A percentile compares a stretch with the other conserved stretches of the same genome.
Conservation (phyloP, 2,797 vertebrate genomes). For the Malurus splendens region DNA sequence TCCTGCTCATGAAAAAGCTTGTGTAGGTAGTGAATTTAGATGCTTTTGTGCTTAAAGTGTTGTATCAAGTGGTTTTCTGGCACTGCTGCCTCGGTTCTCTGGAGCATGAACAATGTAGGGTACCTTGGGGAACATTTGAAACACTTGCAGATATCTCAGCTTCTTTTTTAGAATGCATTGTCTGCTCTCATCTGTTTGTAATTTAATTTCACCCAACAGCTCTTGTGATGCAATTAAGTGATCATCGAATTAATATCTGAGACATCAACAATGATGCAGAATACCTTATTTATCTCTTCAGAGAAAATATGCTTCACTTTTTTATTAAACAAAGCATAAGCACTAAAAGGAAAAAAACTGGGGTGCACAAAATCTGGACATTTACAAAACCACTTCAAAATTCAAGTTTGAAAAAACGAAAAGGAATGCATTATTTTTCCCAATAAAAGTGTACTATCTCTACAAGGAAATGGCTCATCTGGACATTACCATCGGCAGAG, state of each 20-base stretch:
- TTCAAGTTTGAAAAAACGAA: neutral
- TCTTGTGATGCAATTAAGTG: constrained; percentile 21
- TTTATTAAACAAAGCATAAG: neutral
- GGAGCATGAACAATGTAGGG: neutral
- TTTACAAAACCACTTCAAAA: neutral
- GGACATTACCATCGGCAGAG: neutral
- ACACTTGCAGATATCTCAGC: neutral
- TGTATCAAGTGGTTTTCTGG: neutral
- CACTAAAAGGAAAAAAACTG: neutral
- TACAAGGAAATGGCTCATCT: neutral
- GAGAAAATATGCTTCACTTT: neutral
- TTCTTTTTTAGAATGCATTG: neutral
- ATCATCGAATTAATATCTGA: neutral
- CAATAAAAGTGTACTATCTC: neutral
- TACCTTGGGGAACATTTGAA: neutral
- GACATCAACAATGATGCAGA: neutral
- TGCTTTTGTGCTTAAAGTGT: neutral
- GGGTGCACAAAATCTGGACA: neutral
- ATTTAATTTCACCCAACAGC: constrained; percentile 11
- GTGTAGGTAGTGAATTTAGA: neutral
- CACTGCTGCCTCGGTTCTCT: neutral
- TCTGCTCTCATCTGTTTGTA: constrained; percentile 10
- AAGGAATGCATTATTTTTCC: neutral
- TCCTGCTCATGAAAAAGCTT: neutral
- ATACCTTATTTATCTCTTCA: neutral